Evolutionary conservation across 2,888 invertebrate genomes (phyloP).

Genomic region (Hyposoter dolosus): DNA sequence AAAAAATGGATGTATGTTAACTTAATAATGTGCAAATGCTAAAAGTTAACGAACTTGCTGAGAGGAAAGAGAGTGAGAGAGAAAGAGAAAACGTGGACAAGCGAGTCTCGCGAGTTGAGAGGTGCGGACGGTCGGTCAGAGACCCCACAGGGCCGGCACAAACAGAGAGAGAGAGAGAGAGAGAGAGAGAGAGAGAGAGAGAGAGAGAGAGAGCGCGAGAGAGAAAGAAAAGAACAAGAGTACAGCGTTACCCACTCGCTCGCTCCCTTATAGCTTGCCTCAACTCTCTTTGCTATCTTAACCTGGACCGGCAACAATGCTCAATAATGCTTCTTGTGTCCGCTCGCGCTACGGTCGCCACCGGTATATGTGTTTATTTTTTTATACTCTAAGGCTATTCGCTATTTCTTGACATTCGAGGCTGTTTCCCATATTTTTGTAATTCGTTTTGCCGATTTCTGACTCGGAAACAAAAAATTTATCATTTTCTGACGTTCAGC

Average conservation of each 20-base stretch:
- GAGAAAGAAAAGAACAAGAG: slow-evolving; percentile 60
- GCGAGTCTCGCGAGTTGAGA: slow-evolving; percentile 81
- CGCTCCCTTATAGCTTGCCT: slow-evolving; percentile 41
- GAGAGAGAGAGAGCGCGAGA: neutral
- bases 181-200: neutral
- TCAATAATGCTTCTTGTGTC: slow-evolving; percentile 75
- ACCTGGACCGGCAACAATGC: slow-evolving; percentile 76
- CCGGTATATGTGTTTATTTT: slow-evolving; percentile 41
- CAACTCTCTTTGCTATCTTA: slow-evolving; percentile 76
- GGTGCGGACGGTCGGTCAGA: slow-evolving; percentile 85
- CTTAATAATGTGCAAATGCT: slow-evolving; percentile 48
- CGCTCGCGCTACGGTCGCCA: slow-evolving; percentile 55
- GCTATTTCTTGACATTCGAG: neutral
- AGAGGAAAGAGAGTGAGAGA: slow-evolving; percentile 58
- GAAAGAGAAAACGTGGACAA: slow-evolving; percentile 75
- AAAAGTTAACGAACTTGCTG: slow-evolving; percentile 61
- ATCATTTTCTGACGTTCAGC: neutral
- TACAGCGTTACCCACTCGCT: slow-evolving; percentile 82
- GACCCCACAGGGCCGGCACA: slow-evolving; percentile 84
- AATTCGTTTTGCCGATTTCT: neutral
- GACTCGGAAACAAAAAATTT: neutral
- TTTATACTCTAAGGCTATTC: neutral
- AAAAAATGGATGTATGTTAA: slow-evolving; percentile 47
- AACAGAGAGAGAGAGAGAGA: slow-evolving; percentile 71
- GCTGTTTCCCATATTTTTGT: neutral